These are phyloP conservation scores for Solenodon paradoxus DNA, from an alignment of 2,113 vertebrate species.

Conservation along the genomic window DNA sequence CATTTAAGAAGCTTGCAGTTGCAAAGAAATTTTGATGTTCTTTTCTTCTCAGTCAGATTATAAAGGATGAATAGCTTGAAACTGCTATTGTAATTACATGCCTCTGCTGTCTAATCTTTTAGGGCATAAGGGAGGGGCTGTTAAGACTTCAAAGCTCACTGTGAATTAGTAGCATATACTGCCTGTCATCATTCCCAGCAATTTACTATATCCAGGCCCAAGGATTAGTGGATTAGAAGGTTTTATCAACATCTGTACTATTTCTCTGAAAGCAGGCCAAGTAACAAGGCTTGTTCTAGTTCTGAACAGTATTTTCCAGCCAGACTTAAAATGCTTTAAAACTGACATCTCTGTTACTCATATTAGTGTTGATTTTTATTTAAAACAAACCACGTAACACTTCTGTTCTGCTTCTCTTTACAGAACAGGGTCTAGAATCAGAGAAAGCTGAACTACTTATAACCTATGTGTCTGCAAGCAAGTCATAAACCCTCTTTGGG, in stretches of 20 bases:
- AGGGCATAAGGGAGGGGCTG: background rate
- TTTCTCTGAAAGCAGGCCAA: constrained; percentile 67
- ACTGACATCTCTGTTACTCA: background rate
- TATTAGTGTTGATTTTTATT: background rate
- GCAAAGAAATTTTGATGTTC: constrained; percentile 85
- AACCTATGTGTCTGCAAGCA: background rate
- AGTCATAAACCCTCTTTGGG: background rate
- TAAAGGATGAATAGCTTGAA: constrained; percentile 80
- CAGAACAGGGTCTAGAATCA: background rate
- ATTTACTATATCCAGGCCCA: constrained; percentile 77
- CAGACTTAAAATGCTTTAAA: constrained; percentile 29
- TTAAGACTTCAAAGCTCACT: constrained; percentile 66
- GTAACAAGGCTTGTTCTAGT: constrained; percentile 70
- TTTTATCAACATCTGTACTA: constrained; percentile 73
- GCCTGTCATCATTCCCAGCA: constrained; percentile 79
- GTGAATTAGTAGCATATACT: constrained; percentile 86
- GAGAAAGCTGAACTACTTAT: background rate
- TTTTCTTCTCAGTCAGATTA: constrained; percentile 84
- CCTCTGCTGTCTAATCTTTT: constrained; percentile 79
- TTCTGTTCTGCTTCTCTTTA: background rate
- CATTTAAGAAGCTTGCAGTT: constrained; percentile 82
- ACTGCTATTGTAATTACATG: constrained; percentile 81
- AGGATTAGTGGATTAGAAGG: constrained; percentile 75
- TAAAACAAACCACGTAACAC: background rate
- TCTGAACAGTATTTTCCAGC: background rate